Conservation (phyloP, 2,797 vertebrate species). For the Rhynchonycteris naso region DNA sequence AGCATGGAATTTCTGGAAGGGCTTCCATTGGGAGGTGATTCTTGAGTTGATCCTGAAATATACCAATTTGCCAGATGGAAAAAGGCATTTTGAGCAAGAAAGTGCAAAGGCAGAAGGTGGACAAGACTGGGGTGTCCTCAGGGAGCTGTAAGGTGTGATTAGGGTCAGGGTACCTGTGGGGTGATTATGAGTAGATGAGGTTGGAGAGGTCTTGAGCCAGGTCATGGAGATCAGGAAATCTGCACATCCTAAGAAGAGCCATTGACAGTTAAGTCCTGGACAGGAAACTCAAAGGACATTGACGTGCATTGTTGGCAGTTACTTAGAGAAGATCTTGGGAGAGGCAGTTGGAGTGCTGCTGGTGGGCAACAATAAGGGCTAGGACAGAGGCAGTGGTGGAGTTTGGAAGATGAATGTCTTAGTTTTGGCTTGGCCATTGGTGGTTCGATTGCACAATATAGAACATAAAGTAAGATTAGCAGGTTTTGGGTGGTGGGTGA, state of each 20-base stretch:
- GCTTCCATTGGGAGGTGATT: not conserved
- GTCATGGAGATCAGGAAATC: not conserved
- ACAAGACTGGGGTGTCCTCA: not conserved
- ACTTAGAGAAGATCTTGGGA: accelerated
- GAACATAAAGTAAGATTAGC: not conserved
- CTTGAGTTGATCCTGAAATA: not conserved
- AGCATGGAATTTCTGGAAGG: not conserved
- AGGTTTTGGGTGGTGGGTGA: not conserved
- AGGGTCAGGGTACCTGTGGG: not conserved
- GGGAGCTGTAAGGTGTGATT: not conserved
- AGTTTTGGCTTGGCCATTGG: not conserved
- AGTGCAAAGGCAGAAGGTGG: not conserved
- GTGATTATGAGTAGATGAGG: not conserved
- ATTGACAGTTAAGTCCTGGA: not conserved
- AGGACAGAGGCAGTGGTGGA: not conserved
- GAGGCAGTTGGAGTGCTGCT: not conserved
- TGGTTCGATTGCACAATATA: not conserved
- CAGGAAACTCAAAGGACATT: not conserved
- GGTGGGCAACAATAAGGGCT: not conserved
- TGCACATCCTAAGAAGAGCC: not conserved
- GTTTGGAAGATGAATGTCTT: not conserved
- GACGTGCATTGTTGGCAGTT: not conserved
- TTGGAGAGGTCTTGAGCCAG: not conserved
- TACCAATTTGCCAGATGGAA: not conserved
- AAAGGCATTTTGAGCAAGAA: not conserved